Evolutionary conservation across 2,113 vertebrate genomes (phyloP), one percentile per base, ranked within the genome.

Genomic region (Gasterosteus aculeatus): DNA sequence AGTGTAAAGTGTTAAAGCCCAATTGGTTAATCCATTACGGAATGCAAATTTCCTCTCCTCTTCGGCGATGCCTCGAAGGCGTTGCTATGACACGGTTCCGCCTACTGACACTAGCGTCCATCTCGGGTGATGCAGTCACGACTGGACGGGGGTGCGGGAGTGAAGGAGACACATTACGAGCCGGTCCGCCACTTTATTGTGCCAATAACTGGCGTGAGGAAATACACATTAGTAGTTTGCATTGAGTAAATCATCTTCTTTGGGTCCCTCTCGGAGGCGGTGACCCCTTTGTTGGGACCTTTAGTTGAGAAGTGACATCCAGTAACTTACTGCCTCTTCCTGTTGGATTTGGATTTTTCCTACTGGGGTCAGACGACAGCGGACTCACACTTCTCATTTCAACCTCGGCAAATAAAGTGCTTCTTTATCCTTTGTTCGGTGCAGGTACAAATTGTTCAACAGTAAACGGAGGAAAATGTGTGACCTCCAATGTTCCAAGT

Each of bases 401-500:
- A 5, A 41, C 16, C 41, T 35, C 26, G 65, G 53, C 54, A 49
- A 9, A 44, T 35, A 12, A 10, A 18, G 47, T 38, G 39, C 38
- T 5, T 44, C 31, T 61, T 49, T 44, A 22, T 66, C 67, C 56
- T 62, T 29, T 33, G 4, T 44, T 75, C 56, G 14, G 10, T 41
- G 35, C 53, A 54, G 39, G 60, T 60, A 63, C 41, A 33, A 72
- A 33, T 31, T 49, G 61, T 39, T 10, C 46, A 19, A 46, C 42
- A 22, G 44, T 39, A 60, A 63, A 56, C 35, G 65, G 11, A 56
- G 31, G 22, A 35, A 14, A 19, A 26, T 5, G 11, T 31, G 12
- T 26, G 6, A 19, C 26, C 58, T 76, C 18, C 72, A 72, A 66
- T 44, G 35, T 51, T 61, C 64, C 6, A n/a, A 67, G 46, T 60